phyloP scores from a whole-genome alignment of 1,140 invertebrate species.

The Brachionus paranguensis region DNA sequence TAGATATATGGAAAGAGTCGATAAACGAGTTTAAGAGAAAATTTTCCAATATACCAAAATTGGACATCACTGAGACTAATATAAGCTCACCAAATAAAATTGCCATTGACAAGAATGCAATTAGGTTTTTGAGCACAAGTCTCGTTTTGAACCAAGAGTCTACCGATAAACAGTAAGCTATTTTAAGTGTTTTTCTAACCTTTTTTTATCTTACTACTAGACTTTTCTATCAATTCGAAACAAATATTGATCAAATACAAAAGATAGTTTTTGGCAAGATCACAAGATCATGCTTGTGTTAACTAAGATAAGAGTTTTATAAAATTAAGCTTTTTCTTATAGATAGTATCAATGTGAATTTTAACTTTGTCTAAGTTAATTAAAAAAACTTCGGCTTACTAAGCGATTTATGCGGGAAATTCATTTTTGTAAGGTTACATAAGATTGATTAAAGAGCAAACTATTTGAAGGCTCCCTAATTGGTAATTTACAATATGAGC shows the following conservation, averaged over 20 bases:
- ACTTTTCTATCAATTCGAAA: not conserved
- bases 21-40: constrained; percentile 13
- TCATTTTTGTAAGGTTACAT: not conserved
- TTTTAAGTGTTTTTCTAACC: not conserved
- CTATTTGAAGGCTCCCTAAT: constrained; percentile 27
- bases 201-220: not conserved
- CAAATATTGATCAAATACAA: not conserved
- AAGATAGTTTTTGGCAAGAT: not conserved
- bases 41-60: constrained; percentile 9
- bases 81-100: not conserved
- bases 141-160: not conserved
- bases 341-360: not conserved
- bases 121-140: not conserved
- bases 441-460: constrained; percentile 9
- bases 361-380: not conserved
- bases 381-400: not conserved
- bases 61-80: not conserved
- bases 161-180: not conserved
- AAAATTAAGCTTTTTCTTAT: not conserved
- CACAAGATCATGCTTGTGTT: not conserved
- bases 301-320: not conserved
- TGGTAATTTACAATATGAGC: constrained; percentile 12
- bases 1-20: not conserved
- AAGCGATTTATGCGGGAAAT: not conserved
- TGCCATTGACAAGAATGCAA: not conserved